Conservation (phyloP, 2,113 vertebrate genomes). For the Dissostichus mawsoni region DNA sequence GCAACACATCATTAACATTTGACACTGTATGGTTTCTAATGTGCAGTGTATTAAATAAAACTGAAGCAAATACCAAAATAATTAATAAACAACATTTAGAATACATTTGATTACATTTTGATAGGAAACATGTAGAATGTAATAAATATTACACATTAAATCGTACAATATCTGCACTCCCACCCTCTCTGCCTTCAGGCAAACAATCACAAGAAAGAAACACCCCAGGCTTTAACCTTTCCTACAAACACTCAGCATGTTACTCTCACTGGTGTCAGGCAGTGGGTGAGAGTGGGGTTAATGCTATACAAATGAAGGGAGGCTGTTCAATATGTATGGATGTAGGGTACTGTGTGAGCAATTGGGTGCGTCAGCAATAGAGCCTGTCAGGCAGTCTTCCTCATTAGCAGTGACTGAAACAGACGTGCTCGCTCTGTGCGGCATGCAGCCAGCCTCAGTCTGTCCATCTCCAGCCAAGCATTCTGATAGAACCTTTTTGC, state of each 20-base stretch:
- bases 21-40: not conserved
- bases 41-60: not conserved
- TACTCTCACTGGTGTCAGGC: constrained; percentile 6
- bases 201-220: constrained; percentile 21
- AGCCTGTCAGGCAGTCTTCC: constrained; percentile 45
- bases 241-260: constrained; percentile 1
- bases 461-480: constrained; percentile 23
- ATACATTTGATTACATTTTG: not conserved
- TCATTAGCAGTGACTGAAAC: constrained; percentile 63
- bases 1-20: not conserved
- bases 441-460: constrained; percentile 9
- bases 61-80: no score
- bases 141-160: not conserved
- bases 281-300: constrained; percentile 31
- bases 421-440: not conserved
- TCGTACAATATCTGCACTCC: not conserved
- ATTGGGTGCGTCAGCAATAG: constrained; percentile 2
- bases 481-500: constrained; percentile 16
- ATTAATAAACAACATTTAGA: not conserved
- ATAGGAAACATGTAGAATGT: not conserved
- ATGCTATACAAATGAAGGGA: constrained; percentile 18
- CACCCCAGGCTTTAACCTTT: constrained; percentile 24
- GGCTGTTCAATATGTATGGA: constrained; percentile 57
- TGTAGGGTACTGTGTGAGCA: constrained; percentile 32
- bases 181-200: not conserved